Evolutionary conservation across 2,797 vertebrate species (phyloP).

Genomic region (Denticeps clupeoides): DNA sequence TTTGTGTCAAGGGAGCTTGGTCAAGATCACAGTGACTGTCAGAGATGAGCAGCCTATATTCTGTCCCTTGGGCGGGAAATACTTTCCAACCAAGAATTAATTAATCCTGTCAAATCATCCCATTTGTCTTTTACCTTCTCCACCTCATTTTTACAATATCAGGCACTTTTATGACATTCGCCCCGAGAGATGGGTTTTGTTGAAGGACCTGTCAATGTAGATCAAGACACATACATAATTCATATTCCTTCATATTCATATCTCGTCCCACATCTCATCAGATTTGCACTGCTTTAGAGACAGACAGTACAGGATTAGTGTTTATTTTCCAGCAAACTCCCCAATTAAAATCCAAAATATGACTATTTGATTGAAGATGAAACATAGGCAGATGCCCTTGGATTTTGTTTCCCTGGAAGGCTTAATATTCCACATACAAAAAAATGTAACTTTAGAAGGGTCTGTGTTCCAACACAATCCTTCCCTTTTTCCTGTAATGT

Average conservation of each 20-base stretch:
- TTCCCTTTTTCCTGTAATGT: not conserved
- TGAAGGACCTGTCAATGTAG: conserved; percentile 18
- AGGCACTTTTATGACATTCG: conserved; percentile 24
- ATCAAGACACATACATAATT: conserved; percentile 18
- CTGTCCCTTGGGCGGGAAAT: conserved; percentile 25
- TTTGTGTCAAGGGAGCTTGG: not conserved
- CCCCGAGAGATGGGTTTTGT: conserved; percentile 18
- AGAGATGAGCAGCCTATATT: conserved; percentile 4
- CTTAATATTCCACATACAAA: too few relatives aligned
- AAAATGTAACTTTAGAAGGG: conserved; percentile 4
- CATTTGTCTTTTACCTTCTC: conserved; percentile 6
- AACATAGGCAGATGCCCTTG: conserved; percentile 4
- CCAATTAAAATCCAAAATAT: not conserved
- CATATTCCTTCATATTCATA: too few relatives aligned
- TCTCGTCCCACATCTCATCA: too few relatives aligned
- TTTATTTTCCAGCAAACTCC: not conserved
- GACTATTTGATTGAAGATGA: too few relatives aligned
- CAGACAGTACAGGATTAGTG: not conserved
- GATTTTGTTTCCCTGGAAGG: too few relatives aligned
- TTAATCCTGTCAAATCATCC: conserved; percentile 20
- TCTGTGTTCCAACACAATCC: conserved; percentile 5
- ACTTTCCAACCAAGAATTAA: conserved; percentile 27
- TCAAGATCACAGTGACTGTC: not conserved
- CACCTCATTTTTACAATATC: conserved; percentile 18
- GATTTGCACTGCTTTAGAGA: not conserved